Conservation (phyloP, 2,888 invertebrate species). For the Callyntrura guangdongensis region DNA sequence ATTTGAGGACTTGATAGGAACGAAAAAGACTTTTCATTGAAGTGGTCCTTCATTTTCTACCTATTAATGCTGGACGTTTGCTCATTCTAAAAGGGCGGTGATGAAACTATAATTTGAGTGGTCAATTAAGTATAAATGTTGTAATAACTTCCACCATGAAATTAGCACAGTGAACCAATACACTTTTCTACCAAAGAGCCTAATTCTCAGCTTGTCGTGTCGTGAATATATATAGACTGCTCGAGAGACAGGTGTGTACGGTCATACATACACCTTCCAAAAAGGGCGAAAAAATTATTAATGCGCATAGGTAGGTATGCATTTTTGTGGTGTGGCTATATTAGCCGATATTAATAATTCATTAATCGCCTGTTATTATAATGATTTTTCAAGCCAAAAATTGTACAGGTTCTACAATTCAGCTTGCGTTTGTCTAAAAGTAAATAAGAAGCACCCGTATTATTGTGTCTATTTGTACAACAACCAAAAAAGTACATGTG, state of each 20-base stretch:
- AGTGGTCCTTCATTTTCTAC: neutral
- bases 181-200: too few species aligned
- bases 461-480: neutral
- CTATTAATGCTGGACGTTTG: slow-evolving; percentile 19
- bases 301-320: neutral
- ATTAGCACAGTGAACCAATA: too few species aligned
- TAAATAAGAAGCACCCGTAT: slow-evolving; percentile 42
- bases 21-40: neutral
- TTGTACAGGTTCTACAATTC: too few species aligned
- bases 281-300: neutral
- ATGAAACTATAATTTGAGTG: neutral
- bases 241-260: too few species aligned
- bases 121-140: slow-evolving; percentile 12
- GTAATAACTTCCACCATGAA: too few species aligned
- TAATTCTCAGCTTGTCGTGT: neutral
- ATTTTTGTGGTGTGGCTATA: neutral
- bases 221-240: neutral
- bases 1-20: neutral
- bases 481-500: neutral
- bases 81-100: neutral
- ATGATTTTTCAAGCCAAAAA: too few species aligned
- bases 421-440: neutral
- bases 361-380: too few species aligned
- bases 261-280: too few species aligned
- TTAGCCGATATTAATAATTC: too few species aligned